Conservation (phyloP, 2,888 invertebrate species). For the Ichneumoninae sp. region DNA sequence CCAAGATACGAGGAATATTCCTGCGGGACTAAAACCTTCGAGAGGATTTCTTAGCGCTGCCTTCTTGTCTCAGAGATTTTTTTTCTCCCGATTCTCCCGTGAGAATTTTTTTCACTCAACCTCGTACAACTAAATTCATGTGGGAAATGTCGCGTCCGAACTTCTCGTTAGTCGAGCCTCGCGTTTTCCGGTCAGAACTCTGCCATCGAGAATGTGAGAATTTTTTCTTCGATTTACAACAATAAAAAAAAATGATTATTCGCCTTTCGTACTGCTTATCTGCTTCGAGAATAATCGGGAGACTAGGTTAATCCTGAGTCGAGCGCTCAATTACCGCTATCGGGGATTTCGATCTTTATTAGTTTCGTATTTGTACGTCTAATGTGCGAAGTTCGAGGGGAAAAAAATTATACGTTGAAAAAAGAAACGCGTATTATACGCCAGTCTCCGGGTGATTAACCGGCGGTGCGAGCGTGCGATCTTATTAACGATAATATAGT, state of each 20-base stretch:
- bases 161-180: constrained; percentile 4
- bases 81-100: background rate
- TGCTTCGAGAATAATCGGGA: constrained; percentile 7
- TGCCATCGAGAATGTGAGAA: constrained; percentile 13
- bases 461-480: constrained; percentile 52
- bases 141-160: constrained; percentile 33
- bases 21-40: constrained; percentile 37
- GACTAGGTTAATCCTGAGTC: constrained; percentile 31
- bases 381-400: constrained; percentile 40
- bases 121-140: constrained; percentile 14
- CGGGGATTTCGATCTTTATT: constrained; percentile 23
- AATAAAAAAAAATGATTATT: background rate
- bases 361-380: constrained; percentile 37
- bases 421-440: background rate
- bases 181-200: background rate
- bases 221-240: constrained; percentile 5
- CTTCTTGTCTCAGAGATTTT: background rate
- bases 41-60: constrained; percentile 25
- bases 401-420: background rate
- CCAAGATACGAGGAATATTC: constrained; percentile 80
- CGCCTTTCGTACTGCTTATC: background rate
- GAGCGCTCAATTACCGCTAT: constrained; percentile 39
- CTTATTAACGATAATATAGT: constrained; percentile 65
- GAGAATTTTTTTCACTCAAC: constrained; percentile 4
- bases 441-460: background rate